Conservation (phyloP, 2,888 invertebrate species). For the Anthrax anthrax region DNA sequence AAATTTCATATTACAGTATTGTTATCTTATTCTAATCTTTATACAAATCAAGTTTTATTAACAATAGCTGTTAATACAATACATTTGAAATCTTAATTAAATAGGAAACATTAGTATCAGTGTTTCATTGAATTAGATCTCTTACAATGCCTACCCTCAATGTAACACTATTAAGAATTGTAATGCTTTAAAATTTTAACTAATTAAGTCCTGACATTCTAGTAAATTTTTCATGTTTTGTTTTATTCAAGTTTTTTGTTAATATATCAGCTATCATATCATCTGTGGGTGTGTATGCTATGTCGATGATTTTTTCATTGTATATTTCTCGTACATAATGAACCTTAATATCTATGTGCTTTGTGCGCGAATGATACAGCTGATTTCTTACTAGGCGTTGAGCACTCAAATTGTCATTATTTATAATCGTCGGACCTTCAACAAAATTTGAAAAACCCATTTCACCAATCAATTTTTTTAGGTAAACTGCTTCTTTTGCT, state of each 20-base stretch:
- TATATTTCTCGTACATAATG: constrained; percentile 5
- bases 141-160: no score
- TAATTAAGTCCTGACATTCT: no score
- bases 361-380: constrained; percentile 2
- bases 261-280: constrained; percentile 1
- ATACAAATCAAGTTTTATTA: no score
- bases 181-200: no score
- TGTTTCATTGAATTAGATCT: no score
- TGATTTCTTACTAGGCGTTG: constrained; percentile 6
- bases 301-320: background rate
- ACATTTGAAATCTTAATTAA: no score
- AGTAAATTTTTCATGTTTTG: no score
- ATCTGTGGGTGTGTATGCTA: background rate
- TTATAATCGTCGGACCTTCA: background rate
- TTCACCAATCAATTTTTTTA: constrained; percentile 3
- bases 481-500: constrained; percentile 6
- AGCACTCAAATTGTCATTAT: constrained; percentile 5
- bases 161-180: no score
- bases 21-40: no score
- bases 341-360: constrained; percentile 6
- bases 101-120: no score
- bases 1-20: no score
- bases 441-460: background rate
- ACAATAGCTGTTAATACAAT: no score
- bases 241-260: background rate